Percentiles rank a stretch among this genome's conserved stretches.
Evolutionary conservation across 2,888 invertebrate species (phyloP).

Genomic region (Bhutanitis thaidina): DNA sequence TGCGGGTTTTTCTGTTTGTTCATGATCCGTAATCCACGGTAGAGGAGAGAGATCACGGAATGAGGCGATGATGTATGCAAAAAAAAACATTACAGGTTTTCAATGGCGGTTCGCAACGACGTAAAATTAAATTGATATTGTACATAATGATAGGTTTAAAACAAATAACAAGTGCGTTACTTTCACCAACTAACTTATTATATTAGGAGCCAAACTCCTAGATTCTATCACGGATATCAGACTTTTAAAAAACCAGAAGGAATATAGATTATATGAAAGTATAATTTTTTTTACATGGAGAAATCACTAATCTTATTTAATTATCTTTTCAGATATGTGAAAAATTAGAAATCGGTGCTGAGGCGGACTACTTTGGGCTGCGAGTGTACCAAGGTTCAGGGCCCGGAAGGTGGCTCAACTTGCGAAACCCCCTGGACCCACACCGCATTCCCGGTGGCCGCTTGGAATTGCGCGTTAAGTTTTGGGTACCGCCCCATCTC

Average conservation of each 20-base stretch:
- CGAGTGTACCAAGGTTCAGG: conserved; percentile 80
- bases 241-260: too few species aligned
- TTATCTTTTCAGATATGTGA: conserved; percentile 86
- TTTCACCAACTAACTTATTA: neutral
- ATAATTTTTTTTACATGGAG: too few species aligned
- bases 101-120: neutral
- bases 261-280: too few species aligned
- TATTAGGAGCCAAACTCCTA: too few species aligned
- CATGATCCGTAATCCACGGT: too few species aligned
- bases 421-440: conserved; percentile 89
- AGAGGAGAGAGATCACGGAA: too few species aligned
- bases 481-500: conserved; percentile 94
- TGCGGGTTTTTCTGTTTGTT: too few species aligned
- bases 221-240: too few species aligned
- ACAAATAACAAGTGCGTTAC: neutral
- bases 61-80: too few species aligned
- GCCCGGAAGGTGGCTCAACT: conserved; percentile 91
- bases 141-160: conserved; percentile 4
- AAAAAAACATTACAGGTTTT: neutral
- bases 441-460: conserved; percentile 84
- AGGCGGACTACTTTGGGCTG: conserved; percentile 93
- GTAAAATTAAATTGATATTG: neutral
- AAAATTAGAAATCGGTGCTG: conserved; percentile 89
- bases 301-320: too few species aligned
- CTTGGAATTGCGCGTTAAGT: conserved; percentile 89